Base-by-base conservation (phyloP, 2,888 invertebrate species). In the Colletes collaris region DNA sequence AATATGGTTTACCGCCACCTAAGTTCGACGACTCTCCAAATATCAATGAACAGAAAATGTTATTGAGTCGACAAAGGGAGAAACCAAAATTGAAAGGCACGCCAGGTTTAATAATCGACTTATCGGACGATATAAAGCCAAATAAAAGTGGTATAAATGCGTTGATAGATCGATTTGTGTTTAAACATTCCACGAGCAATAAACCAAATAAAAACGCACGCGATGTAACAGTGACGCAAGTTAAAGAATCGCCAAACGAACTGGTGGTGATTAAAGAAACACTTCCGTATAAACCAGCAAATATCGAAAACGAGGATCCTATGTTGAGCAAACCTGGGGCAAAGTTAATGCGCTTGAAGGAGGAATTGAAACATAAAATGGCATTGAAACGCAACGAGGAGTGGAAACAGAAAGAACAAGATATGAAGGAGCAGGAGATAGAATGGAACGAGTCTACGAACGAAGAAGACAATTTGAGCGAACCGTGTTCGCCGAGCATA, bases 301-400 rank as follows among this genome's bases (percentile, higher is more conserved):
- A 65, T 5, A 85, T 82, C 1, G 86, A 84, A 40, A 76, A 82
- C 5, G 85, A 88, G 4, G 86, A 90, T 76, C 79, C 88, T 3
- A 89, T 89, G 63, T 91, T 94, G 16, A 93, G 93, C 49, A 95
- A 95, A 90, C 96, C 97, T 56, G 97, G 98, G 0, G 95, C 95
- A 3, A 96, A 95, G 86, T 94, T 96, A 82, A 91, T 94, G n/a
- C 95, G 95, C 86, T 93, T 98, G 67, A 96, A 96, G 89, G 95
- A 95, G 78, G 95, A 96, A 80, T 93, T 98, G 2, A 95, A 96
- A 88, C 94, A 94, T 13, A 94, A 96, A 92, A 97, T 98, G 89
- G 95, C 95, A 3, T 94, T 95, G 81, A 96, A 95, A 87, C 94
- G 97, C 65, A 95, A 95, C 53, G 94, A 96, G 76, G 96, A 96